phyloP scores from a whole-genome alignment of 1,140 invertebrate species.

The Drosophila arawakana region DNA sequence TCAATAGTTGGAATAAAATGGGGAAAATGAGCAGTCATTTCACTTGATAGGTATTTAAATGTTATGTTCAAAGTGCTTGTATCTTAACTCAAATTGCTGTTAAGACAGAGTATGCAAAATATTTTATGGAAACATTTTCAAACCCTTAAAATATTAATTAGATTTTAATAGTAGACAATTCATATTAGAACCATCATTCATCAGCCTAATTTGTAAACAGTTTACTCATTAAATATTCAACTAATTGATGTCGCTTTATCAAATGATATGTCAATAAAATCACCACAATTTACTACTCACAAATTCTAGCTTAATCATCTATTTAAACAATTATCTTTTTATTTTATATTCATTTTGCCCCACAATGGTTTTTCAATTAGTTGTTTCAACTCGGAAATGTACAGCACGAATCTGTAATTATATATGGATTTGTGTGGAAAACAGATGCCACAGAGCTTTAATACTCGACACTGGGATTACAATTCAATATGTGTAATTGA shows the following conservation, averaged over 20 bases:
- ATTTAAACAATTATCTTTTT: slow-evolving; percentile 3
- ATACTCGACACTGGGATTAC: background rate
- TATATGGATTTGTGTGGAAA: slow-evolving; percentile 6
- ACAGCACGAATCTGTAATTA: slow-evolving; percentile 19
- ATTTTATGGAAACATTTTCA: too few relatives aligned
- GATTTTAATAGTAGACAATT: too few relatives aligned
- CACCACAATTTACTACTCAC: background rate
- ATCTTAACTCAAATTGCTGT: background rate
- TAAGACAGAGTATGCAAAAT: background rate
- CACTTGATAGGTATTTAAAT: background rate
- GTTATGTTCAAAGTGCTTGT: background rate
- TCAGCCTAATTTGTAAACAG: too few relatives aligned
- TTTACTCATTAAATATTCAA: too few relatives aligned
- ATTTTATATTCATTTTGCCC: slow-evolving; percentile 5
- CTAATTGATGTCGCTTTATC: background rate
- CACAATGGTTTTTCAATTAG: slow-evolving; percentile 27
- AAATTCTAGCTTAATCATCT: slow-evolving; percentile 8
- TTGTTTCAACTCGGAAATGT: slow-evolving; percentile 14
- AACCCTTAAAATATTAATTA: too few relatives aligned
- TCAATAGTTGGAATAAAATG: slow-evolving; percentile 22
- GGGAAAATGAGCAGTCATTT: slow-evolving; percentile 23
- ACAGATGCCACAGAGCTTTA: slow-evolving; percentile 6
- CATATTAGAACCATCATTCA: too few relatives aligned
- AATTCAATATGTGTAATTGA: slow-evolving; percentile 27
- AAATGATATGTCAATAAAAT: background rate